Percentiles rank a stretch among this genome's conserved stretches.
Conservation (phyloP, 1,140 invertebrate genomes). For the Lepidostoma basale region DNA sequence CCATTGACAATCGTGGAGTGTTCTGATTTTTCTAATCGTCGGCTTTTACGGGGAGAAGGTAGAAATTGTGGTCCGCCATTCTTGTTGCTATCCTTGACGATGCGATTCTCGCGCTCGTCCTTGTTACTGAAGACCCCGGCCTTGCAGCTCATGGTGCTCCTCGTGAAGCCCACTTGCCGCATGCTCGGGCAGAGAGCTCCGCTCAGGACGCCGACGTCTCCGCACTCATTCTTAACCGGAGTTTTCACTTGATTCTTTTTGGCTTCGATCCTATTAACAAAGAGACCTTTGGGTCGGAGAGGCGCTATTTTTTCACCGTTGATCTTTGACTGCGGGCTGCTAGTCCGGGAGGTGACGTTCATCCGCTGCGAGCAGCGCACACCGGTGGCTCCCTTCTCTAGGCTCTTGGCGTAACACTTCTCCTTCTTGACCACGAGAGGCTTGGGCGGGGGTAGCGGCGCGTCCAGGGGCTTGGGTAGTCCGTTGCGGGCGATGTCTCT, state of each 20-base stretch:
- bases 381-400: conserved; percentile 28
- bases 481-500: conserved; percentile 37
- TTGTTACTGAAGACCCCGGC: not conserved
- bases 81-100: not conserved
- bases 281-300: conserved; percentile 33
- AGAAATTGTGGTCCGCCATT: conserved; percentile 45
- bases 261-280: conserved; percentile 26
- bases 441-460: conserved; percentile 10
- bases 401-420: conserved; percentile 25
- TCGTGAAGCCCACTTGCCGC: not conserved
- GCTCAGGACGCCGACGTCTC: not conserved
- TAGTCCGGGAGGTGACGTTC: conserved; percentile 8
- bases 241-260: conserved; percentile 23
- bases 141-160: conserved; percentile 5
- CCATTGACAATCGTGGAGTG: conserved; percentile 57
- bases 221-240: not conserved
- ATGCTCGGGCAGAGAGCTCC: conserved; percentile 15
- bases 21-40: conserved; percentile 57
- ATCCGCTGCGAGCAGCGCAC: conserved; percentile 2
- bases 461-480: conserved; percentile 22
- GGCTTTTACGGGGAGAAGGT: conserved; percentile 55
- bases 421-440: conserved; percentile 26
- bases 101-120: conserved; percentile 3
- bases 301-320: conserved; percentile 28
- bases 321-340: conserved; percentile 1